These are phyloP conservation scores for Clivina fossor DNA, from an alignment of 2,888 invertebrate genomes.

Conservation along the genomic window DNA sequence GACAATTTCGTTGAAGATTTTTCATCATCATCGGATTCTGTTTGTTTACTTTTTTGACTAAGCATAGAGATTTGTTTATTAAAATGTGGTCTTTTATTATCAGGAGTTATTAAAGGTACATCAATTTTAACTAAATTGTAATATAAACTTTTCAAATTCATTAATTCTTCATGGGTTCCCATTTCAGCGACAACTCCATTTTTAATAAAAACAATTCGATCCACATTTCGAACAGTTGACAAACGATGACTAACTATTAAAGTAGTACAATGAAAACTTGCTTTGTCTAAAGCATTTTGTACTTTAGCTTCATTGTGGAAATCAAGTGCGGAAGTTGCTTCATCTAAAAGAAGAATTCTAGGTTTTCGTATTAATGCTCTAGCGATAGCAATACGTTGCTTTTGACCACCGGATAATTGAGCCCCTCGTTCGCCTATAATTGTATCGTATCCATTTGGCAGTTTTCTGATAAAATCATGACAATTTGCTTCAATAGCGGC, in stretches of 20 bases:
- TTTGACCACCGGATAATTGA: constrained; percentile 81
- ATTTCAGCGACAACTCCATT: constrained; percentile 71
- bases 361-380: constrained; percentile 77
- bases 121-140: constrained; percentile 68
- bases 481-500: constrained; percentile 77
- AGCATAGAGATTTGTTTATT: constrained; percentile 22
- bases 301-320: constrained; percentile 78
- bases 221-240: constrained; percentile 70
- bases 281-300: constrained; percentile 75
- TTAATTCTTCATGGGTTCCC: constrained; percentile 72
- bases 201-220: constrained; percentile 70
- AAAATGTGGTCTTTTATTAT: constrained; percentile 9
- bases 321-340: constrained; percentile 84
- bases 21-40: constrained; percentile 49
- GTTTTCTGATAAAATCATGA: constrained; percentile 71
- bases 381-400: constrained; percentile 83
- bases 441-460: constrained; percentile 76
- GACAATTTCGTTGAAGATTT: constrained; percentile 46
- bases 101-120: constrained; percentile 50
- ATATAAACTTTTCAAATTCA: constrained; percentile 65
- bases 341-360: constrained; percentile 73
- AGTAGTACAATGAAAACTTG: constrained; percentile 70
- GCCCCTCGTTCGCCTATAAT: constrained; percentile 78
- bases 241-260: constrained; percentile 75
- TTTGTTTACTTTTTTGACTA: constrained; percentile 46